phyloP scores from a whole-genome alignment of 2,797 vertebrate genomes.

The Scleropages formosus region DNA sequence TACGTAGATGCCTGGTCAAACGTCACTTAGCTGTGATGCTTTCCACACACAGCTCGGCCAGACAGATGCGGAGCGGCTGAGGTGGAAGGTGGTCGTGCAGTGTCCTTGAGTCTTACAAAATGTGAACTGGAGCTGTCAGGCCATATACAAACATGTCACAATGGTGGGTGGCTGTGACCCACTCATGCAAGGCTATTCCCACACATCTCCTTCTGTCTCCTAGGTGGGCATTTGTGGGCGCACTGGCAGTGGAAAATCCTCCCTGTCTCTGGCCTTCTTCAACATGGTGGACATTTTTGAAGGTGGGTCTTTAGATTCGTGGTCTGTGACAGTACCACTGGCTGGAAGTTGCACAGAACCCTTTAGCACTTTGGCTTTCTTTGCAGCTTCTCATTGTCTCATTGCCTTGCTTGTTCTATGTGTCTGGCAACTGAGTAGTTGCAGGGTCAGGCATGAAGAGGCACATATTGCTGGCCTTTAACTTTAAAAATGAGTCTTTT shows the following conservation, averaged over 20 bases:
- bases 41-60: neutral
- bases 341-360: neutral
- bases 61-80: neutral
- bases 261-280: conserved; percentile 94
- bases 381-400: neutral
- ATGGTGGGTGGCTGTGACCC: neutral
- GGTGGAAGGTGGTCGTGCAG: neutral
- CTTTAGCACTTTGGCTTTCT: neutral
- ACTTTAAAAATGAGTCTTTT: neutral
- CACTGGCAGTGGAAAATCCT: conserved; percentile 95
- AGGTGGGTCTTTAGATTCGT: conserved; percentile 68
- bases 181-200: neutral
- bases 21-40: conserved; percentile 3
- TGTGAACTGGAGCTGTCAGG: neutral
- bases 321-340: too few species aligned
- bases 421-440: neutral
- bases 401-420: neutral
- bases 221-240: conserved; percentile 97
- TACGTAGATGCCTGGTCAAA: conserved; percentile 18
- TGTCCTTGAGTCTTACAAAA: neutral
- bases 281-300: conserved; percentile 98
- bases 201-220: neutral
- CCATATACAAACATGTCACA: neutral
- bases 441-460: neutral
- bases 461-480: neutral